phyloP scores from a whole-genome alignment of 2,113 vertebrate genomes.

The Elgaria multicarinata region DNA sequence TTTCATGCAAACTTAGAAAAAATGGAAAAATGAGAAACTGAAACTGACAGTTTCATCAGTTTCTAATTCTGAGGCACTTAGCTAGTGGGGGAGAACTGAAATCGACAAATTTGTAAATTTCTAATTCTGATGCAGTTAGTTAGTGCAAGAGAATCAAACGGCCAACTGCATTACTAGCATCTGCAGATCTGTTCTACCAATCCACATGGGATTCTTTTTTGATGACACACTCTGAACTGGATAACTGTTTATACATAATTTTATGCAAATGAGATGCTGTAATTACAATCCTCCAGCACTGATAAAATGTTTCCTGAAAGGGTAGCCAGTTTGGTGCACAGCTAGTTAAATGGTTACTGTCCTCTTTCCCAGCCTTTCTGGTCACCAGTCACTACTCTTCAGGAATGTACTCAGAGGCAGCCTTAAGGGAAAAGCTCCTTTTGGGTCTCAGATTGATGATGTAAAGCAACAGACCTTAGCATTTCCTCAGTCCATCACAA shows the following conservation, averaged over 20 bases:
- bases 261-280: background rate
- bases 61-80: too few relatives aligned
- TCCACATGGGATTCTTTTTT: background rate
- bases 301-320: constrained; percentile 20
- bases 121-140: background rate
- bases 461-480: constrained; percentile 75
- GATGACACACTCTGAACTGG: background rate
- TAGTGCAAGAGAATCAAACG: background rate
- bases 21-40: too few relatives aligned
- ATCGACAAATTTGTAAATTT: too few relatives aligned
- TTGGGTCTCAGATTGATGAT: constrained; percentile 76
- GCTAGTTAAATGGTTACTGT: constrained; percentile 30
- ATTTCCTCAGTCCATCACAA: constrained; percentile 68
- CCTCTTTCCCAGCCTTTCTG: constrained; percentile 40
- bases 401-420: constrained; percentile 74
- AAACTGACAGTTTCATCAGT: too few relatives aligned
- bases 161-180: background rate
- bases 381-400: constrained; percentile 73
- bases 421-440: constrained; percentile 64
- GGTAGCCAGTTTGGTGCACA: background rate
- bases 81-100: too few relatives aligned
- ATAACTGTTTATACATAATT: background rate
- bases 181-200: background rate
- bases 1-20: too few relatives aligned
- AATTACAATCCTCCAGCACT: background rate